A percentile compares a stretch with the other conserved stretches of the same genome.
These are phyloP conservation scores for Anoplopoma fimbria DNA, from an alignment of 2,113 vertebrate species.

Conservation along the genomic window DNA sequence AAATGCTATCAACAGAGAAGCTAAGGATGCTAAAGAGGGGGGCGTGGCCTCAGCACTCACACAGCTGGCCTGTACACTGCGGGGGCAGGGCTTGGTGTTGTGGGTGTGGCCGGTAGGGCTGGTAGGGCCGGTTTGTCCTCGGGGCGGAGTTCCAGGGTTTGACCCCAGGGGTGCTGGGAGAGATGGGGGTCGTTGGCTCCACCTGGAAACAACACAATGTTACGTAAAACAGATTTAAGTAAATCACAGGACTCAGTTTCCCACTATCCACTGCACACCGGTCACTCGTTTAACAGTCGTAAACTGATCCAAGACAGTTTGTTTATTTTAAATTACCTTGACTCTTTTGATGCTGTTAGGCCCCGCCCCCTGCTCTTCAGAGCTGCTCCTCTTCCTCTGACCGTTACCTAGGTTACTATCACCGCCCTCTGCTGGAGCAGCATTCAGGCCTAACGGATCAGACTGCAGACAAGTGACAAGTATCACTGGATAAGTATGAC, in stretches of 20 bases:
- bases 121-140: slow-evolving; percentile 88
- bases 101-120: slow-evolving; percentile 61
- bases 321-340: slow-evolving; percentile 81
- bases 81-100: slow-evolving; percentile 58
- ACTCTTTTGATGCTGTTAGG: slow-evolving; percentile 90
- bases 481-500: too few relatives aligned
- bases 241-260: neutral
- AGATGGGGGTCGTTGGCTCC: slow-evolving; percentile 89
- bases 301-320: neutral
- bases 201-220: slow-evolving; percentile 61
- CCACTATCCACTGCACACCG: slow-evolving; percentile 3
- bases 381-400: slow-evolving; percentile 89
- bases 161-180: slow-evolving; percentile 89
- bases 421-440: slow-evolving; percentile 89
- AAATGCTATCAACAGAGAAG: neutral
- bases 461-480: slow-evolving; percentile 90
- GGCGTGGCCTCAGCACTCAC: slow-evolving; percentile 81
- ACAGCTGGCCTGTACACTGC: slow-evolving; percentile 88
- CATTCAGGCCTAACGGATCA: slow-evolving; percentile 96
- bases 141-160: slow-evolving; percentile 90
- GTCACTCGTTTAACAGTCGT: neutral
- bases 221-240: neutral
- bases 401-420: slow-evolving; percentile 85
- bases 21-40: neutral
- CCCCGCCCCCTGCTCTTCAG: slow-evolving; percentile 87